Percentiles rank a stretch among this genome's conserved stretches.
These are phyloP conservation scores for Lepidostoma basale DNA, from an alignment of 1,140 invertebrate species.

Conservation along the genomic window DNA sequence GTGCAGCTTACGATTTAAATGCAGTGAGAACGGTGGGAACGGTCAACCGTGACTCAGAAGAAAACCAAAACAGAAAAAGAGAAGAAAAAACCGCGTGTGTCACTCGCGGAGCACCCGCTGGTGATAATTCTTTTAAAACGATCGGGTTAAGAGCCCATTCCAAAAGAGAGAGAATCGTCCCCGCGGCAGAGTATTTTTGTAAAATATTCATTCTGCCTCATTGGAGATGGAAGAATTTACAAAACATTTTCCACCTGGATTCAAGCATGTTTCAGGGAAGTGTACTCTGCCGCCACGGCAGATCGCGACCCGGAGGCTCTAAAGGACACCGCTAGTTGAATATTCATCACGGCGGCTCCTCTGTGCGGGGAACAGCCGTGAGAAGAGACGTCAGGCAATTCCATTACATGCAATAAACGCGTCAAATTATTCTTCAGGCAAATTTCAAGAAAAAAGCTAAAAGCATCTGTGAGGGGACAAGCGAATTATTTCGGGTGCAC, in stretches of 20 bases:
- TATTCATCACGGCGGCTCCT: conserved; percentile 14
- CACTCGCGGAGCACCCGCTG: conserved; percentile 30
- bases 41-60: background rate
- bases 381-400: background rate
- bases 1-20: too few species aligned
- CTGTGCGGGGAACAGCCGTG: background rate
- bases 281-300: too few species aligned
- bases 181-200: too few species aligned
- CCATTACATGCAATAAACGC: background rate
- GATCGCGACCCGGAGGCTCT: too few species aligned
- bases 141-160: too few species aligned
- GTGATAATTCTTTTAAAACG: conserved; percentile 39
- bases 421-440: background rate
- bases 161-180: conserved; percentile 15
- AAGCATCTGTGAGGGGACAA: too few species aligned
- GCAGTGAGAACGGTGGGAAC: background rate
- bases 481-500: background rate
- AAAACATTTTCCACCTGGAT: too few species aligned
- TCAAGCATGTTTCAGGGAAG: too few species aligned
- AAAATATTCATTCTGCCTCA: too few species aligned
- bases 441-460: too few species aligned
- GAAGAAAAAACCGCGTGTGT: conserved; percentile 29
- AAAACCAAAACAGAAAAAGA: conserved; percentile 24
- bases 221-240: too few species aligned
- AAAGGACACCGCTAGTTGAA: conserved; percentile 12